These are phyloP conservation scores for Fregata magnificens DNA, from an alignment of 2,113 vertebrate species.

Conservation along the genomic window DNA sequence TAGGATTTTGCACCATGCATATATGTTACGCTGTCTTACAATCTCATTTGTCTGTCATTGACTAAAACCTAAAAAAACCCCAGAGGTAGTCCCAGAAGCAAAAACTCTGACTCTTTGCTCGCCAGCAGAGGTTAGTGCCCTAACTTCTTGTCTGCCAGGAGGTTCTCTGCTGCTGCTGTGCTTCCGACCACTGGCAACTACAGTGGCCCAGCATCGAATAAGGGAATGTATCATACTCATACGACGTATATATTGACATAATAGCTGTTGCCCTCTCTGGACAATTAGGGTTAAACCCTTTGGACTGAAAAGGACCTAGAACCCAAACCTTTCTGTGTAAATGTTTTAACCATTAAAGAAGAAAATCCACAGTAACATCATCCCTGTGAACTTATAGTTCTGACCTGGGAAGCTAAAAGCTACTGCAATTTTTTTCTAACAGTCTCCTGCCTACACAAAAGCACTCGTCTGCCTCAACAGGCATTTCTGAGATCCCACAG, in stretches of 20 bases:
- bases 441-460: neutral
- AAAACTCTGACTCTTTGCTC: neutral
- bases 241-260: fast-evolving
- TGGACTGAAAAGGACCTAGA: neutral
- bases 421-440: neutral
- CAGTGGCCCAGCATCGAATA: neutral
- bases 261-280: neutral
- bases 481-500: neutral
- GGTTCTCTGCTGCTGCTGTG: neutral
- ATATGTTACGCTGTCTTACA: neutral
- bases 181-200: neutral
- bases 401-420: neutral
- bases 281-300: neutral
- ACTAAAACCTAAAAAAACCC: neutral
- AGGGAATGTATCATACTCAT: too few species aligned
- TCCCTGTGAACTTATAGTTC: neutral
- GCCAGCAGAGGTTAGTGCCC: neutral
- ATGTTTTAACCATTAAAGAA: neutral
- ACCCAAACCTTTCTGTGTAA: neutral
- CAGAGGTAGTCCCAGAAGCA: neutral
- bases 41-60: neutral
- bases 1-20: neutral
- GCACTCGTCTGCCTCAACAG: neutral
- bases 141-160: neutral
- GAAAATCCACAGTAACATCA: neutral